Evolutionary conservation across 2,888 invertebrate species (phyloP), one percentile per base, ranked within the genome.

Genomic region (Ophion ventricosus): DNA sequence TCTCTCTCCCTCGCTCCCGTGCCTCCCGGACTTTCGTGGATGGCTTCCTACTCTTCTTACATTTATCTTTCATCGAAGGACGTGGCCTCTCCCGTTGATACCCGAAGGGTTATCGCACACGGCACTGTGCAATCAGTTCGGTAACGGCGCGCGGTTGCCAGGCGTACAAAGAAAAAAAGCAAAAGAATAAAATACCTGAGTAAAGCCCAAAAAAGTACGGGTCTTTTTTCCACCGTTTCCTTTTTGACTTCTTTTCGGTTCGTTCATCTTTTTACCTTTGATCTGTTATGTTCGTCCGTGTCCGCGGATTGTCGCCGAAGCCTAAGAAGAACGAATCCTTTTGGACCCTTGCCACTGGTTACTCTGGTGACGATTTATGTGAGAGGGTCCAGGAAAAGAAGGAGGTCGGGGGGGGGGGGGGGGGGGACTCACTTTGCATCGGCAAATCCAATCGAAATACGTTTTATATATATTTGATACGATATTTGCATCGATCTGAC

Each of bases 51-150:
- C 43, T 67, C 35, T 64, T 87, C 86, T 56, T 56, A 29, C 75
- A 64, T 63, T 49, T 78, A 61, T 69, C 69, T 69, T 35, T 26
- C 69, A 78, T 63, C 70, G 73, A 69, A 80, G 86, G 81, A 81
- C 82, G 77, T 67, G 35, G 35, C 35, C 35, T 35, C 8, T 35
- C 35, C 35, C 35, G 35, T 35, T 35, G 69, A 63, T 43, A 54
- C 20, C 64, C 54, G 20, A 61, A 23, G 63, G 75, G 78, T 81
- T 84, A 84, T 81, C 81, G 25, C 63, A 64, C 57, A 59, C 63
- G 69, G 2, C 35, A 35, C 25, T 14, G 59, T 64, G 74, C 20
- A 57, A 78, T 59, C 67, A 63, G 25, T 29, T 29, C 29, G 69
- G 29, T 63, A 25, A 25, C 56, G n/a, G 26, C 20, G n/a, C 17